Base-by-base conservation (phyloP, 2,113 vertebrate genomes). In the Misgurnus mizolepis region DNA sequence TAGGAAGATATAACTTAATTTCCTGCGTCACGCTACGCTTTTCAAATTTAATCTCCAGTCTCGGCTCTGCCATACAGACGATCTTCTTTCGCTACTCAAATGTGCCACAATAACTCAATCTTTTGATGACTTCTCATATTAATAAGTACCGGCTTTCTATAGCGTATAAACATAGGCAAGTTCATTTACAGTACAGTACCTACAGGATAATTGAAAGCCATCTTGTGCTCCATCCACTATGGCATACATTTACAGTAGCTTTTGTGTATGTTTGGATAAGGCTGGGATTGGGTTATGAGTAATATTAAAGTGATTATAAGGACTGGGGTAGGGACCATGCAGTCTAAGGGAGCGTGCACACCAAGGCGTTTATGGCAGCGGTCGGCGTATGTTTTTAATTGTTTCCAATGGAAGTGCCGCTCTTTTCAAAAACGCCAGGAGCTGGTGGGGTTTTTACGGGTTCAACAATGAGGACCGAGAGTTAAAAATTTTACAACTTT, bases 81-180 rank as follows among this genome's bases (percentile, higher is more conserved):
- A 92, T 92, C 90, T 92, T 92, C 90, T 90, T 92, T 92, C 90
- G 92, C 91, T 92, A 90, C 90, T 87, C 85, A 89, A 93, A 92
- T 91, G 87, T 86, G 88, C 87, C 87, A 88, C 85, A 89, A 93
- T 93, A 90, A 92, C 92, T 94, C 91, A 91, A 89, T 86, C 88
- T 89, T 56, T 90, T 90, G 88, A 88, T 83, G 86, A 88, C 85
- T 89, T 91, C 90, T 91, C 90, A 90, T 91, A 87, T 91, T 92
- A 92, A 93, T 93, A 93, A 92, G 93, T 92, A 90, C 90, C 80
- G 85, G 88, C 91, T 91, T 91, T 89, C 87, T 90, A 86, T 90
- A 87, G 85, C 86, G 88, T 83, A 76, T 88, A 79, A 84, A 86
- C 86, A 86, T 88, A 91, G 89, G 88, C 91, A 90, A 87, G 86